phyloP scores from a whole-genome alignment of 2,797 vertebrate genomes.

The Melanogrammus aeglefinus region DNA sequence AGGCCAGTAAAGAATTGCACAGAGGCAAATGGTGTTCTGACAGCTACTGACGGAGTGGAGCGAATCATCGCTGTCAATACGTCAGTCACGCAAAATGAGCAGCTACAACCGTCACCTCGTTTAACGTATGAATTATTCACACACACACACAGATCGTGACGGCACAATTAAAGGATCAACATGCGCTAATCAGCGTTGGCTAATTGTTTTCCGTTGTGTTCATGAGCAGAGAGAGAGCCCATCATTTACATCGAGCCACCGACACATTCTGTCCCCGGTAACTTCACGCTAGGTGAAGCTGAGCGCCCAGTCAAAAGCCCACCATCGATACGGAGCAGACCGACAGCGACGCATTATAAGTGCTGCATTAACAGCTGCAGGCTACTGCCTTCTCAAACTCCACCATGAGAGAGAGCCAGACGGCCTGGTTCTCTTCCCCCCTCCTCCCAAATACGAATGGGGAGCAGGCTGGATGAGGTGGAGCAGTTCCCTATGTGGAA shows the following conservation, averaged over 20 bases:
- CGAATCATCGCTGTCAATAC: no score
- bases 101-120: no score
- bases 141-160: constrained; percentile 1
- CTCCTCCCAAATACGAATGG: background rate
- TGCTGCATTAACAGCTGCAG: background rate
- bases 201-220: no score
- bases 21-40: no score
- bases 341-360: background rate
- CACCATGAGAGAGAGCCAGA: background rate
- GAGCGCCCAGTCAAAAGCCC: background rate
- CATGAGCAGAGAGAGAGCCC: no score
- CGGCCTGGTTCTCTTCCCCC: background rate
- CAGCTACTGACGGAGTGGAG: no score
- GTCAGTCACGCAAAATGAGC: no score
- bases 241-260: no score
- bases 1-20: no score
- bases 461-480: constrained; percentile 33
- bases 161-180: constrained; percentile 38
- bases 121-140: no score
- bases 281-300: background rate
- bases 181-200: no score
- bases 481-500: constrained; percentile 34
- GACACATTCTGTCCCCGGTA: no score
- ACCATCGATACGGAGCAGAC: background rate
- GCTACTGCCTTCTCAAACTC: background rate